Evolutionary conservation across 2,888 invertebrate genomes (phyloP), one percentile per base, ranked within the genome.

Genomic region (Leptinotarsa peninsularis): DNA sequence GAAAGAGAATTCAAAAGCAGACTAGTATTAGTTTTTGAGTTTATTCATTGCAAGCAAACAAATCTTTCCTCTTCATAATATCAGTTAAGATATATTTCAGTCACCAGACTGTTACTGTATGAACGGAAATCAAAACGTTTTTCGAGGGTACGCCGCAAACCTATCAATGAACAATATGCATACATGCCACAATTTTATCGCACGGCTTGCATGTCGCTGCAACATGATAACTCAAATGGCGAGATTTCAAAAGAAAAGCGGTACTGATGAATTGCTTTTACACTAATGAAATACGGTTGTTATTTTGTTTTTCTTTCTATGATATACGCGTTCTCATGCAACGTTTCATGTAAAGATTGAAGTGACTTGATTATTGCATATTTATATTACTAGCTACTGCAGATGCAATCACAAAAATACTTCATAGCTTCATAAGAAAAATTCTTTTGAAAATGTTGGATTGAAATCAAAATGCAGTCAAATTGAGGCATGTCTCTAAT

Each of bases 171-270:
- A 23, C 23, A 58, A 58, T 23, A 21, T 58, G 23, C 58, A 58
- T 27, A 23, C 58, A 23, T 15, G 58, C 58, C 58, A 58, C 58
- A 58, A 58, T 58, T 63, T 33, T 63, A 63, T 63, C 63, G 63
- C 63, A 63, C n/a, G 63, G n/a, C 63, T 33, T 43, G 63, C 18
- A 63, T 63, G 63, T 33, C 63, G 43, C 27, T 43, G 63, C 63
- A 33, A 63, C 63, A 63, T 43, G 63, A 43, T 63, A 63, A 63
- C 63, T 43, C 63, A n/a, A 63, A 63, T 13, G 63, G 63, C 27
- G 63, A 63, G 63, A 63, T 63, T 63, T 63, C 63, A 63, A 33
- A 63, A 63, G 63, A 63, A 58, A 63, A 63, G 63, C 63, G 10
- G 33, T 43, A 63, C 27, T 63, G 63, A 63, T 63, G 63, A 63